phyloP scores from a whole-genome alignment of 2,113 vertebrate genomes.

The Ia io region DNA sequence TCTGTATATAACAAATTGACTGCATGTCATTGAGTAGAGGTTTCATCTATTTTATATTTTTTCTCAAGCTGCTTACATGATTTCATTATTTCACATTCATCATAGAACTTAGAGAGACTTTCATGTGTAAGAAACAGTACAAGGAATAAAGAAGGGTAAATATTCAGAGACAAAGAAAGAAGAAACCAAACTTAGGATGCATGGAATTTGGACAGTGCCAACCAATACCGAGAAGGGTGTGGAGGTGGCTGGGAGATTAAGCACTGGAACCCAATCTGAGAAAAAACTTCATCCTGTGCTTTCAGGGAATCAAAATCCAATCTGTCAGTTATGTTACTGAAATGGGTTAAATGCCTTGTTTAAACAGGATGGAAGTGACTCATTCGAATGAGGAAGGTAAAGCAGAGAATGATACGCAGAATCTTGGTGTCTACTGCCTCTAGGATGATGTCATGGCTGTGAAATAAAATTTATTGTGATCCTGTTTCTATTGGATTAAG shows the following conservation, averaged over 20 bases:
- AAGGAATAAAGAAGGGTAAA: background rate
- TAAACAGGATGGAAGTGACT: background rate
- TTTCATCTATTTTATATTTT: conserved; percentile 3
- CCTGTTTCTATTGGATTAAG: background rate
- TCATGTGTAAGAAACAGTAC: background rate
- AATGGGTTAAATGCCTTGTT: background rate
- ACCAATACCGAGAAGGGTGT: background rate
- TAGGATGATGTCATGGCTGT: background rate
- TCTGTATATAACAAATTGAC: background rate
- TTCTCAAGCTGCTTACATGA: background rate
- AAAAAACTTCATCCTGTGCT: background rate
- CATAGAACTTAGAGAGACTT: background rate
- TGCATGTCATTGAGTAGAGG: background rate
- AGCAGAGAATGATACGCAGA: background rate
- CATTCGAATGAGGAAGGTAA: background rate
- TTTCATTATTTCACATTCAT: background rate
- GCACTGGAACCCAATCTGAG: background rate
- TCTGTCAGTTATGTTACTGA: background rate
- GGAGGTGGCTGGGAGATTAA: background rate
- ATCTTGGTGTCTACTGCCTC: background rate
- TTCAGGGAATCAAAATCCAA: background rate
- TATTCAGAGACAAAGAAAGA: background rate
- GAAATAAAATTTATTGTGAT: background rate
- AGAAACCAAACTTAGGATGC: background rate
- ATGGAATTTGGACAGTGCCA: background rate